Evolutionary conservation across 2,888 invertebrate genomes (phyloP).

Genomic region (Drosophila colorata): DNA sequence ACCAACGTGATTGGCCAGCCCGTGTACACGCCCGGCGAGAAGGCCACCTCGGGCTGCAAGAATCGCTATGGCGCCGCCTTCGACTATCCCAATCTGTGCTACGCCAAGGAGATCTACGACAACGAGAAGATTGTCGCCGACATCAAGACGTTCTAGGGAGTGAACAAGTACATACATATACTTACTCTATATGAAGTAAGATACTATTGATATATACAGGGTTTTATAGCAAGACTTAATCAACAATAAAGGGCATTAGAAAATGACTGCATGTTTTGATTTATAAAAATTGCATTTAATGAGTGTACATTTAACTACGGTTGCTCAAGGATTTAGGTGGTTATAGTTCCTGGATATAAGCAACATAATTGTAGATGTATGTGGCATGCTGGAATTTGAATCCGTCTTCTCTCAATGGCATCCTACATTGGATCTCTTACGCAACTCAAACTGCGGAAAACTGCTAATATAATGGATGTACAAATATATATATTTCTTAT

Average conservation of each 20-base stretch:
- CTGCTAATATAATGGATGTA: too few relatives aligned
- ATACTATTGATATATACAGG: background rate
- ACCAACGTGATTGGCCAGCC: slow-evolving; percentile 57
- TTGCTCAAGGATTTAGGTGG: too few relatives aligned
- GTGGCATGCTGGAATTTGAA: too few relatives aligned
- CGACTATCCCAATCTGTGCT: slow-evolving; percentile 62
- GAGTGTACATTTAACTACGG: too few relatives aligned
- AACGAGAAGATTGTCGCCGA: slow-evolving; percentile 53
- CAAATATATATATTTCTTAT: too few relatives aligned
- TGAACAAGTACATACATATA: background rate
- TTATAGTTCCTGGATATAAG: too few relatives aligned
- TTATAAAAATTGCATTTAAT: too few relatives aligned
- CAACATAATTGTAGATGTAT: too few relatives aligned
- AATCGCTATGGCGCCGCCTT: slow-evolving; percentile 64
- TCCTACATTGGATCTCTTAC: too few relatives aligned
- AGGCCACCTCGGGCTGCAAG: slow-evolving; percentile 54
- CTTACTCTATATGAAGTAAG: too few relatives aligned
- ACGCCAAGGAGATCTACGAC: slow-evolving; percentile 66
- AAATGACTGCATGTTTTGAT: background rate
- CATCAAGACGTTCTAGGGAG: slow-evolving; percentile 34
- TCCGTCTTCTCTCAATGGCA: too few relatives aligned
- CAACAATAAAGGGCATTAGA: slow-evolving; percentile 3
- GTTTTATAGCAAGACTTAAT: slow-evolving; percentile 7
- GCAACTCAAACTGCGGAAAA: too few relatives aligned
- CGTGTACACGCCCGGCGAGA: slow-evolving; percentile 60